phyloP scores from a whole-genome alignment of 2,888 invertebrate species.

The Molanna angustata region DNA sequence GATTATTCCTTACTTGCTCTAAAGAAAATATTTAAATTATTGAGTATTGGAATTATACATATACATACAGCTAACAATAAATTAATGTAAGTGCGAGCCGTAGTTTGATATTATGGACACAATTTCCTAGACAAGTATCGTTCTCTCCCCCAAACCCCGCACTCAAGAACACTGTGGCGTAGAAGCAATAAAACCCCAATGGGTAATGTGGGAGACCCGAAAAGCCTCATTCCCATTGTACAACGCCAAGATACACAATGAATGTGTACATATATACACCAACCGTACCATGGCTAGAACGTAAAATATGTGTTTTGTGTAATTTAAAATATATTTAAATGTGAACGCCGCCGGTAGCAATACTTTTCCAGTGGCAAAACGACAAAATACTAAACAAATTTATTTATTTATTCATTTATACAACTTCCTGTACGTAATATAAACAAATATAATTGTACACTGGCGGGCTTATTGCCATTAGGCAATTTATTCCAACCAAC shows the following conservation, averaged over 20 bases:
- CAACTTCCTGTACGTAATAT: too few species aligned
- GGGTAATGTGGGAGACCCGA: conserved; percentile 23
- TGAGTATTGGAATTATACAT: too few species aligned
- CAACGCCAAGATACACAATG: conserved; percentile 7
- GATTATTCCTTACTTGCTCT: too few species aligned
- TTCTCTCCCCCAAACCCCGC: not conserved
- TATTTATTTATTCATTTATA: too few species aligned
- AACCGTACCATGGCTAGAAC: conserved; percentile 1
- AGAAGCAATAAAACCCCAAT: conserved; percentile 29
- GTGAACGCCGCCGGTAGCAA: not conserved
- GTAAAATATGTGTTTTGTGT: conserved; percentile 13
- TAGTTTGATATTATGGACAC: not conserved
- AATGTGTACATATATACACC: not conserved
- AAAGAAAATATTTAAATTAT: too few species aligned
- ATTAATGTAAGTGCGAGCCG: not conserved
- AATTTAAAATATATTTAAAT: conserved; percentile 13
- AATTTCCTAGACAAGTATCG: not conserved
- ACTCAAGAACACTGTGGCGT: conserved; percentile 11
- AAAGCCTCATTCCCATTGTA: conserved; percentile 14
- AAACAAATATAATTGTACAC: too few species aligned
- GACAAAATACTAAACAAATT: too few species aligned
- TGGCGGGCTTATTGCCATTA: too few species aligned
- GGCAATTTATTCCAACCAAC: too few species aligned
- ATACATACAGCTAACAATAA: too few species aligned
- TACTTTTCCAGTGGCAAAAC: not conserved